phyloP scores from a whole-genome alignment of 2,113 vertebrate species.

The Lanius ludovicianus region DNA sequence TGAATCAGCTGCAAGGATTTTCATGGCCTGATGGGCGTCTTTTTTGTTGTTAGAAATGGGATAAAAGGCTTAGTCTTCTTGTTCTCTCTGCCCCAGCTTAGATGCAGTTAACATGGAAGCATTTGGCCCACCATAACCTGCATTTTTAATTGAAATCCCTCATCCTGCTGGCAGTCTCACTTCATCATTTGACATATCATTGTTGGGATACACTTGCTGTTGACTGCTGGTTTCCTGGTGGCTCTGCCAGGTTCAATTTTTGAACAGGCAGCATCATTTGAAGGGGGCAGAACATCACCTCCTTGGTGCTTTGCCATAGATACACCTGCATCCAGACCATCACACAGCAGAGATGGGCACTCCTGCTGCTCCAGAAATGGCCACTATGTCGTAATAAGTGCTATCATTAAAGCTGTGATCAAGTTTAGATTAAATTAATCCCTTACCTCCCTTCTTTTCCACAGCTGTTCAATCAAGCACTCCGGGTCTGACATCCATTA shows the following conservation, averaged over 20 bases:
- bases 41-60: background rate
- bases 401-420: background rate
- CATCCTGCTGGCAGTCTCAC: background rate
- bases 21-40: background rate
- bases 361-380: background rate
- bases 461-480: background rate
- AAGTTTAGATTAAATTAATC: background rate
- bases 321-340: background rate
- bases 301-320: background rate
- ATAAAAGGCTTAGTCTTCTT: background rate
- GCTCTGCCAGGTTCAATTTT: background rate
- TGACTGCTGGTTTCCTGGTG: background rate
- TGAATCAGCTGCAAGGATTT: background rate
- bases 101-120: background rate
- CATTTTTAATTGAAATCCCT: background rate
- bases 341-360: accelerated
- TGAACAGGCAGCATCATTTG: background rate
- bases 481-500: background rate
- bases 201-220: background rate
- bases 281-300: background rate
- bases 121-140: background rate
- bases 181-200: background rate
- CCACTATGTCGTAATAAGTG: background rate
- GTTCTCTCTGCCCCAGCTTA: background rate
- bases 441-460: background rate